phyloP scores from a whole-genome alignment of 2,797 vertebrate species.

The Gymnodraco acuticeps region DNA sequence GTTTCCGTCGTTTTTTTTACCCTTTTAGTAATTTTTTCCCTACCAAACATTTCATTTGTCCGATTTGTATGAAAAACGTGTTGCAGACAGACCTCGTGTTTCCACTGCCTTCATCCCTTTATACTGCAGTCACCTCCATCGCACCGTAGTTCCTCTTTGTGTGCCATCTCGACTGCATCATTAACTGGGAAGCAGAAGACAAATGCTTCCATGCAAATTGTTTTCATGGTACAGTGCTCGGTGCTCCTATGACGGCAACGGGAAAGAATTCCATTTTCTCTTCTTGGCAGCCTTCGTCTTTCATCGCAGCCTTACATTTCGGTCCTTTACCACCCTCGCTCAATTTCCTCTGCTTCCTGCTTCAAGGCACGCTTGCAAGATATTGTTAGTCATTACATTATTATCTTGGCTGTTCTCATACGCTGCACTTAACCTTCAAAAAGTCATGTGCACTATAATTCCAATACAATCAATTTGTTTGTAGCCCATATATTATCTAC shows the following conservation, averaged over 20 bases:
- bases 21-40: background rate
- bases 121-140: background rate
- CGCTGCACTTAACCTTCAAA: too few species aligned
- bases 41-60: background rate
- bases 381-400: conserved; percentile 15
- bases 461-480: too few species aligned
- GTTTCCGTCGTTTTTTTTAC: background rate
- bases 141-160: background rate
- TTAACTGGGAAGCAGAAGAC: conserved; percentile 45
- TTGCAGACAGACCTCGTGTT: background rate
- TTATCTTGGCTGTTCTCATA: too few species aligned
- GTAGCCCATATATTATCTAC: too few species aligned
- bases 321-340: conserved; percentile 13
- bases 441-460: too few species aligned
- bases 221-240: conserved; percentile 44
- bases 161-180: conserved; percentile 7
- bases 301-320: conserved; percentile 7
- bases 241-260: conserved; percentile 26
- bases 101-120: background rate
- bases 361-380: conserved; percentile 13
- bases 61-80: background rate
- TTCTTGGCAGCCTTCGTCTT: conserved; percentile 46
- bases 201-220: conserved; percentile 57
- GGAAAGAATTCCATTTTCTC: conserved; percentile 52
- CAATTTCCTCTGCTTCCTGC: conserved; percentile 17